Evolutionary conservation across 2,888 invertebrate genomes (phyloP).

Genomic region (Chrysodeixis includens): DNA sequence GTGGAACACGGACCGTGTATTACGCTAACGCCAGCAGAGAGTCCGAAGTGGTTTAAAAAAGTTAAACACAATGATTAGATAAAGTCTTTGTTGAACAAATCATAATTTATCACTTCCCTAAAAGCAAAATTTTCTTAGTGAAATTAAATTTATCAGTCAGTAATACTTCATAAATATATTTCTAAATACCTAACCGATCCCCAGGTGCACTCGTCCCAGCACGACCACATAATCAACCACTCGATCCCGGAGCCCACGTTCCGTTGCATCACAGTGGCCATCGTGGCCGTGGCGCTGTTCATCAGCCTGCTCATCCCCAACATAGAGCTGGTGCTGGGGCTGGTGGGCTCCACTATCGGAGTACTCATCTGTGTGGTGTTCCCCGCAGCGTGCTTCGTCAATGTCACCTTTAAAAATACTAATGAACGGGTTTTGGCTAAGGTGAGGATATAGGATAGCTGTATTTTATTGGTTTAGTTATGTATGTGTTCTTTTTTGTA

Average conservation of each 20-base stretch:
- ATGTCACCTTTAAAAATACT: slow-evolving; percentile 94
- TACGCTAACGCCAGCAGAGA: too few relatives aligned
- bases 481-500: too few relatives aligned
- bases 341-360: slow-evolving; percentile 98
- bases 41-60: too few relatives aligned
- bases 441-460: slow-evolving; percentile 87
- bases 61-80: too few relatives aligned
- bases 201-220: slow-evolving; percentile 91
- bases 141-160: too few relatives aligned
- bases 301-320: slow-evolving; percentile 97
- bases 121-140: too few relatives aligned
- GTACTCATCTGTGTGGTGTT: slow-evolving; percentile 97
- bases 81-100: too few relatives aligned
- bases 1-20: too few relatives aligned
- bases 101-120: too few relatives aligned
- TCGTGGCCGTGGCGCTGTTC: slow-evolving; percentile 93
- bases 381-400: slow-evolving; percentile 96
- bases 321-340: slow-evolving; percentile 97
- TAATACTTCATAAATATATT: too few relatives aligned
- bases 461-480: too few relatives aligned
- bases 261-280: slow-evolving; percentile 94
- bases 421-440: slow-evolving; percentile 95
- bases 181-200: slow-evolving; percentile 22
- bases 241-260: slow-evolving; percentile 96
- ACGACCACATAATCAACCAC: slow-evolving; percentile 90